Conservation (phyloP, 2,797 vertebrate species). For the Heteromormyrus szaboi region DNA sequence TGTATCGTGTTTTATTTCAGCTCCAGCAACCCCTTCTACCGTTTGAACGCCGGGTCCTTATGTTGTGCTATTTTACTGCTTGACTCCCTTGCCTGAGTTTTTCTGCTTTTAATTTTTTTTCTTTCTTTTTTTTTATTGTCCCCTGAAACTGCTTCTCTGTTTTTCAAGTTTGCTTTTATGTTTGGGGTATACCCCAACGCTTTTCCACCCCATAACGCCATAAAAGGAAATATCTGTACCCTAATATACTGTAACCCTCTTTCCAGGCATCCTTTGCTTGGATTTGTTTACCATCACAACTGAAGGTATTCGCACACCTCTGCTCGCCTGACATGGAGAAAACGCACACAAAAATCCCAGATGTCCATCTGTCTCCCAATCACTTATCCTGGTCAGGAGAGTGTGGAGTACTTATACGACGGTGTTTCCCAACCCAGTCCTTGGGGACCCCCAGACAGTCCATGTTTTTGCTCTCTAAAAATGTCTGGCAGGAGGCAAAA, state of each 20-base stretch:
- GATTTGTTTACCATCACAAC: background rate
- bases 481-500: background rate
- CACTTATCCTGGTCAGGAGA: background rate
- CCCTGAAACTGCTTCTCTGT: background rate
- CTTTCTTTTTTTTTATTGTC: background rate
- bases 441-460: background rate
- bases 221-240: background rate
- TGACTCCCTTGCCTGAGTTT: background rate
- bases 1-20: background rate
- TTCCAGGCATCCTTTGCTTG: background rate
- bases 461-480: background rate
- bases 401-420: background rate
- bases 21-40: background rate
- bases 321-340: background rate
- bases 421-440: background rate
- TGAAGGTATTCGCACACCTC: background rate
- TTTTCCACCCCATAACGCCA: background rate
- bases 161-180: background rate
- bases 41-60: background rate
- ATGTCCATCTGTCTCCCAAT: background rate
- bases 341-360: background rate
- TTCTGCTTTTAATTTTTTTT: background rate
- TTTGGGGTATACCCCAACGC: background rate
- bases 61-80: background rate
- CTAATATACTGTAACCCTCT: background rate